Evolutionary conservation across 2,888 invertebrate species (phyloP).

Genomic region (Dione vanillae): DNA sequence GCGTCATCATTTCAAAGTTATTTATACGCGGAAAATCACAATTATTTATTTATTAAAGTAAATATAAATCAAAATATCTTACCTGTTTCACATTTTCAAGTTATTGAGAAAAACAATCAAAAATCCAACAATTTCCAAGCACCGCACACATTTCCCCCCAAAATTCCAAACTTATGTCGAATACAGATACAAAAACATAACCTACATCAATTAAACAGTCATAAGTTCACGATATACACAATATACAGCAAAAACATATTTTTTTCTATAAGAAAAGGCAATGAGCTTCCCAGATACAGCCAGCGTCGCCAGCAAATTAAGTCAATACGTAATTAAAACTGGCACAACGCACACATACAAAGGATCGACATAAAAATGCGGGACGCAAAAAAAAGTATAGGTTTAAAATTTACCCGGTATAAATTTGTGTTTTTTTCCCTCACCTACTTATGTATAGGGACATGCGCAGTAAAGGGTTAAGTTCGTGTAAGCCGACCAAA

Average conservation of each 20-base stretch:
- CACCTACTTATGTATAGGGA: constrained; percentile 79
- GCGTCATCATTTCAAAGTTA: constrained; percentile 51
- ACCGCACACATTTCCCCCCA: constrained; percentile 60
- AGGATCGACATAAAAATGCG: constrained; percentile 82
- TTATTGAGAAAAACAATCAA: constrained; percentile 33
- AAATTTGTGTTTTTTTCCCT: constrained; percentile 84
- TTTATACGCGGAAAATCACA: constrained; percentile 31
- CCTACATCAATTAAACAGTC: constrained; percentile 52
- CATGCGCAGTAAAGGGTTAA: constrained; percentile 84
- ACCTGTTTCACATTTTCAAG: constrained; percentile 53
- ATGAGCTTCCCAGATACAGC: constrained; percentile 62
- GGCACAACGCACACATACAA: constrained; percentile 80
- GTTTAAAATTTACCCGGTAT: constrained; percentile 84
- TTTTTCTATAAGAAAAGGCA: constrained; percentile 50
- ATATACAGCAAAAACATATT: constrained; percentile 43
- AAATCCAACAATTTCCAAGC: neutral
- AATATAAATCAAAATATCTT: constrained; percentile 44
- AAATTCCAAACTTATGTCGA: constrained; percentile 53
- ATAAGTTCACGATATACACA: constrained; percentile 44
- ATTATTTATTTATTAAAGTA: constrained; percentile 32
- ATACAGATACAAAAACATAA: constrained; percentile 57
- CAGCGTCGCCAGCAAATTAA: constrained; percentile 79
- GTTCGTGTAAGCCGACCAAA: constrained; percentile 50
- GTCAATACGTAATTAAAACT: constrained; percentile 85
- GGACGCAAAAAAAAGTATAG: constrained; percentile 83